Conservation (phyloP, 2,888 invertebrate genomes). For the Aphidoletes aphidimyza region DNA sequence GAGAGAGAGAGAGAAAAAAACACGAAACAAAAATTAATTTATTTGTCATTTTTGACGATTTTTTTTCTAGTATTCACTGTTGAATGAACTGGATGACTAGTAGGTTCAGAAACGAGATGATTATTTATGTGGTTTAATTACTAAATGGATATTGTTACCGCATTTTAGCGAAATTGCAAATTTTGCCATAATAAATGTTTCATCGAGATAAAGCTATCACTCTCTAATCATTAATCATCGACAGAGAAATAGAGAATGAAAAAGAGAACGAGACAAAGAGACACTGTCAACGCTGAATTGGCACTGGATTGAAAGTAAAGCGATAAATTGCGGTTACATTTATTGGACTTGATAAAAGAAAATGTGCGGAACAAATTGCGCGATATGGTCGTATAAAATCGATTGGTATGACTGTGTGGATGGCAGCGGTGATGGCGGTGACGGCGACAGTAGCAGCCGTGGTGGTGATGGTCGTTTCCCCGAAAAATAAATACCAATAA, state of each 20-base stretch:
- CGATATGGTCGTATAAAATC: neutral
- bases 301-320: neutral
- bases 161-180: neutral
- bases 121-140: neutral
- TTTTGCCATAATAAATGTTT: constrained; percentile 18
- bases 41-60: no score
- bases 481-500: constrained; percentile 17
- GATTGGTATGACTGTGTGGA: no score
- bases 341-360: neutral
- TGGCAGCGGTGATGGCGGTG: neutral
- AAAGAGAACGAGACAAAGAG: no score
- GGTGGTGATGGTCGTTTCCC: neutral
- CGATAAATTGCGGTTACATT: neutral
- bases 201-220: constrained; percentile 5
- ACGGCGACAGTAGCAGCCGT: neutral
- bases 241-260: no score
- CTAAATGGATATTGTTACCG: neutral
- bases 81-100: no score
- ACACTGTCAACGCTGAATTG: neutral
- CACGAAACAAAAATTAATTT: no score
- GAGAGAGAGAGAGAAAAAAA: neutral
- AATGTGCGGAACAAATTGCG: neutral
- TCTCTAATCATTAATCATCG: constrained; percentile 42
- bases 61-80: no score
- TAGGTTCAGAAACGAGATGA: neutral